Evolutionary conservation across 2,888 invertebrate species (phyloP).

Genomic region (Carabus problematicus): DNA sequence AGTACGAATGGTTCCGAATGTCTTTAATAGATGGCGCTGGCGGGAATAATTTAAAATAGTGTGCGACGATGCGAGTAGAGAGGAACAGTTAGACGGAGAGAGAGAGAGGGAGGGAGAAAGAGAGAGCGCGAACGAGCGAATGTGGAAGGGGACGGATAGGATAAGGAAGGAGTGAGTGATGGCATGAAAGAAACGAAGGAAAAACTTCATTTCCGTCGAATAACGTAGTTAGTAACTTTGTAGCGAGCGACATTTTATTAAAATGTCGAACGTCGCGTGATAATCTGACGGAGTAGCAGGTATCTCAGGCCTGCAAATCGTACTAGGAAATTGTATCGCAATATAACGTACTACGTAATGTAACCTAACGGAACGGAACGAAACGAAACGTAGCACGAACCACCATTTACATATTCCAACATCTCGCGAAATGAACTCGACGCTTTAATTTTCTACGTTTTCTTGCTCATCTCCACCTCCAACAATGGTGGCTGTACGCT

Average conservation of each 20-base stretch:
- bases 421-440: slow-evolving; percentile 23
- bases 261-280: slow-evolving; percentile 45
- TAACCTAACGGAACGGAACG: not conserved
- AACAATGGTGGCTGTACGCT: no score
- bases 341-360: slow-evolving; percentile 14
- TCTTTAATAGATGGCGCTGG: no score
- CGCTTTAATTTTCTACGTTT: slow-evolving; percentile 24
- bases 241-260: slow-evolving; percentile 45
- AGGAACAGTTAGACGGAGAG: no score
- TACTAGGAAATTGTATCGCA: slow-evolving; percentile 43
- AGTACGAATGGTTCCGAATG: no score
- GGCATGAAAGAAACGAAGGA: slow-evolving; percentile 35
- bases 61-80: no score
- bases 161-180: not conserved
- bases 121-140: no score
- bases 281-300: slow-evolving; percentile 43
- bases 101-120: no score
- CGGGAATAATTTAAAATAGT: no score
- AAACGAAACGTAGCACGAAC: no score
- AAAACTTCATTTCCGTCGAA: slow-evolving; percentile 37
- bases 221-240: slow-evolving; percentile 42
- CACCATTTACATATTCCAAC: slow-evolving; percentile 32
- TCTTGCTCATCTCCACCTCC: not conserved
- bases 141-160: not conserved
- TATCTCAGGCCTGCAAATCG: slow-evolving; percentile 46